These are phyloP conservation scores for Drosophila mercatorum DNA, from an alignment of 2,888 invertebrate species.

Conservation along the genomic window DNA sequence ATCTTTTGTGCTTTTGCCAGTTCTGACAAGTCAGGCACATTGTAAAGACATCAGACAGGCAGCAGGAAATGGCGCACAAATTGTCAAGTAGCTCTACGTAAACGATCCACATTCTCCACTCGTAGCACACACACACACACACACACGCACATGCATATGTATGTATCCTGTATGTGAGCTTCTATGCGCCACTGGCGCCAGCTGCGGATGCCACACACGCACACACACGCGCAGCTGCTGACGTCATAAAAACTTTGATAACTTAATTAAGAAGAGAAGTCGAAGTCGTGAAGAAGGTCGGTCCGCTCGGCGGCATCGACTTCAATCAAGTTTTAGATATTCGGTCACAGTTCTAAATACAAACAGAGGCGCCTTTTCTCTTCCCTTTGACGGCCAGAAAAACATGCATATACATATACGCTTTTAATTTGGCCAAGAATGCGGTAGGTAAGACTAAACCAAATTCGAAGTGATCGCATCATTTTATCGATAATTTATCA, in stretches of 20 bases:
- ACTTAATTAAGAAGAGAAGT: conserved; percentile 69
- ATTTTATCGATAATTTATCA: conserved; percentile 80
- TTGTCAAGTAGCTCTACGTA: conserved; percentile 48
- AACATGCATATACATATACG: conserved; percentile 22
- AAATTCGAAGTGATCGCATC: conserved; percentile 80
- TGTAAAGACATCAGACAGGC: conserved; percentile 27
- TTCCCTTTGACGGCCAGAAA: neutral
- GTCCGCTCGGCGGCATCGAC: conserved; percentile 15
- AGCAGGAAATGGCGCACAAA: conserved; percentile 56
- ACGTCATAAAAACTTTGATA: conserved; percentile 79
- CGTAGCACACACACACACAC: neutral
- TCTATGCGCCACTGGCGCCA: conserved; percentile 59
- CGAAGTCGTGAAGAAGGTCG: conserved; percentile 22
- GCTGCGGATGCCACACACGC: conserved; percentile 39
- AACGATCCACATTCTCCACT: conserved; percentile 44
- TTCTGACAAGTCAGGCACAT: conserved; percentile 16
- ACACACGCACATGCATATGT: neutral
- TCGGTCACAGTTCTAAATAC: conserved; percentile 39
- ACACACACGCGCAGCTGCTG: conserved; percentile 42
- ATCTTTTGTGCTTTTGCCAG: conserved; percentile 10
- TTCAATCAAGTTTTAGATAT: conserved; percentile 35
- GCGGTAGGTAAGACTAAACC: conserved; percentile 80
- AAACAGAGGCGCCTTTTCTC: conserved; percentile 6
- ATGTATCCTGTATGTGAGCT: conserved; percentile 5
- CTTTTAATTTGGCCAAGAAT: conserved; percentile 70